A percentile compares a stretch with the other conserved stretches of the same genome.
Conservation (phyloP, 2,797 vertebrate genomes). For the Coregonus ussuriensis region DNA sequence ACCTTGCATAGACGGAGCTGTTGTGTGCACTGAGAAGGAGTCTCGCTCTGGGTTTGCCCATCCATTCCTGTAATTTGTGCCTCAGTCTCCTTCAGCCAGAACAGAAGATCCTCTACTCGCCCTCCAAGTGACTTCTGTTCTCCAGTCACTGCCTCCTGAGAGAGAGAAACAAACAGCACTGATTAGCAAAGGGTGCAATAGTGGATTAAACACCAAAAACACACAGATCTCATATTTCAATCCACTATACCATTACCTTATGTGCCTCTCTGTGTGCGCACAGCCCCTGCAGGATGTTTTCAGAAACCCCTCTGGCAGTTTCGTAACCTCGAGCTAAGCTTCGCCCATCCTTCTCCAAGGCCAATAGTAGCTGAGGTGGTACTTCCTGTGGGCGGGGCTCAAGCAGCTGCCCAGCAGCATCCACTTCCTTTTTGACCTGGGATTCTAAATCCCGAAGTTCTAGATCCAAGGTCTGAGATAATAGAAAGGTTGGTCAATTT, state of each 20-base stretch:
- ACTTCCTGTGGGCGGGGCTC: slow-evolving; percentile 79
- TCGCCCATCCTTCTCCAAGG: slow-evolving; percentile 89
- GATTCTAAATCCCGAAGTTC: slow-evolving; percentile 85
- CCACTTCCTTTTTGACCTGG: slow-evolving; percentile 79
- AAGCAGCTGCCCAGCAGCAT: slow-evolving; percentile 77
- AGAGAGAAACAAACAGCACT: slow-evolving; percentile 14
- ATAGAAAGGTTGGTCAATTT: slow-evolving; percentile 28
- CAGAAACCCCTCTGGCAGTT: slow-evolving; percentile 75
- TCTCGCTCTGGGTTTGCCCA: slow-evolving; percentile 40
- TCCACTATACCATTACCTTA: slow-evolving; percentile 73
- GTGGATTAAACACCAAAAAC: neutral
- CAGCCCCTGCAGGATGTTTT: slow-evolving; percentile 76
- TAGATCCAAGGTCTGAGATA: slow-evolving; percentile 76
- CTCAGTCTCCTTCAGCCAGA: slow-evolving; percentile 70
- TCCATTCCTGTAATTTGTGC: slow-evolving; percentile 53
- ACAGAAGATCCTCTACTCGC: slow-evolving; percentile 63
- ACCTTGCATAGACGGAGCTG: slow-evolving; percentile 80
- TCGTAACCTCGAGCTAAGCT: slow-evolving; percentile 85
- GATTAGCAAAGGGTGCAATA: neutral
- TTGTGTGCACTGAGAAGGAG: slow-evolving; percentile 55
- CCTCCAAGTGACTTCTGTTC: slow-evolving; percentile 75
- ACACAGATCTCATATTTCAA: neutral
- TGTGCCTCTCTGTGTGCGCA: slow-evolving; percentile 69
- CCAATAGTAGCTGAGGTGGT: slow-evolving; percentile 87
- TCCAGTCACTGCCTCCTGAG: slow-evolving; percentile 72